Percentiles rank a stretch among this genome's conserved stretches.
These are phyloP conservation scores for Scophthalmus maximus DNA, from an alignment of 2,113 vertebrate species.

Conservation along the genomic window DNA sequence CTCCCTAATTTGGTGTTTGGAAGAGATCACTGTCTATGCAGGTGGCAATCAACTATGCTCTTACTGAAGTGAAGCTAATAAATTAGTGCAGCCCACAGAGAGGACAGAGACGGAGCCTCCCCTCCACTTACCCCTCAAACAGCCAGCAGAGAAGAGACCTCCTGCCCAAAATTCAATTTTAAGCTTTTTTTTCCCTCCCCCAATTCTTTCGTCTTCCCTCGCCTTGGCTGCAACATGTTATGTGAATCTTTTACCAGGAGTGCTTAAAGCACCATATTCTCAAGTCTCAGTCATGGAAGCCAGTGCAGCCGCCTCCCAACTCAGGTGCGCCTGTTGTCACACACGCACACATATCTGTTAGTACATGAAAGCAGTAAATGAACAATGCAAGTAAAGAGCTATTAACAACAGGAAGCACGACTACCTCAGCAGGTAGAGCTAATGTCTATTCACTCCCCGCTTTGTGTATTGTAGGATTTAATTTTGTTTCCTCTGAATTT, in stretches of 20 bases:
- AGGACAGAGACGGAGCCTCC: constrained; percentile 9
- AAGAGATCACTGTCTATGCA: constrained; percentile 69
- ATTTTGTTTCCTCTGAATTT: constrained; percentile 52
- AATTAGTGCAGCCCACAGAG: constrained; percentile 36
- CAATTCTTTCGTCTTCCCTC: background rate
- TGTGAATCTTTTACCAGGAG: too few relatives aligned
- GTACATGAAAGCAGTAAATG: background rate
- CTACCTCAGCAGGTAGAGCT: background rate
- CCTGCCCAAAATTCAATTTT: background rate
- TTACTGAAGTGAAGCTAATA: constrained; percentile 59
- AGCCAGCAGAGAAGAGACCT: background rate
- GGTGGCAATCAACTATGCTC: constrained; percentile 71
- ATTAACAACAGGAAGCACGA: background rate
- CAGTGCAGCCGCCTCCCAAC: background rate
- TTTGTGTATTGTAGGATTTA: constrained; percentile 41
- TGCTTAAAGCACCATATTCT: too few relatives aligned
- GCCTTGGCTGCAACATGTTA: too few relatives aligned
- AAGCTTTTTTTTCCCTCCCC: background rate
- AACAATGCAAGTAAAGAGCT: background rate
- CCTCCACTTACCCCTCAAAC: background rate
- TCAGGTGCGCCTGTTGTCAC: background rate
- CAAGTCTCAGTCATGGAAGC: background rate
- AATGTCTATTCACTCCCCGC: background rate
- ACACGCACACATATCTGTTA: too few relatives aligned
- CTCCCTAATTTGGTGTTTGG: constrained; percentile 75